Conservation (phyloP, 2,888 invertebrate species). For the Himalopsyche kuldschensis region DNA sequence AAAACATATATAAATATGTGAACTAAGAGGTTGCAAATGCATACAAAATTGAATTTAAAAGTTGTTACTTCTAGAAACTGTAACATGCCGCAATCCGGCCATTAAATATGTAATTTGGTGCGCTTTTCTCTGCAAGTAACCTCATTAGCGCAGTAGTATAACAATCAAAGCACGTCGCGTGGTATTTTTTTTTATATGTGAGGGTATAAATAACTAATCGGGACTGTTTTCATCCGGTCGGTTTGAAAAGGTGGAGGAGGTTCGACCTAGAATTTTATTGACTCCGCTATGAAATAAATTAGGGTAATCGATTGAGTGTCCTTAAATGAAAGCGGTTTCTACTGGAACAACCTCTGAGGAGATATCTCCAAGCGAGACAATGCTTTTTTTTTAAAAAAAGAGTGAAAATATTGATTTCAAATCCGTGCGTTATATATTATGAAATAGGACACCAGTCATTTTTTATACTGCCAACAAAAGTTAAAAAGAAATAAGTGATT, state of each 20-base stretch:
- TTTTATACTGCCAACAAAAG: neutral
- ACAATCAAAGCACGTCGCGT: neutral
- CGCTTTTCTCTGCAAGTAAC: neutral
- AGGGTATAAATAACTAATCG: neutral
- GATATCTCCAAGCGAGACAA: neutral
- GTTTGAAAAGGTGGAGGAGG: neutral
- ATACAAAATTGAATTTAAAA: no score
- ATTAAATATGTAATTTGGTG: neutral
- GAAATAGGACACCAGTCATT: neutral
- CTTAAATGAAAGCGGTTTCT: neutral
- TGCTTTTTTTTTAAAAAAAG: neutral
- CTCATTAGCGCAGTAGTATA: neutral
- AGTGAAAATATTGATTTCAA: neutral
- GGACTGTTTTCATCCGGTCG: neutral
- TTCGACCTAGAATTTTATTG: neutral
- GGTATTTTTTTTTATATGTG: neutral
- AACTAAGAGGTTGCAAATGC: no score
- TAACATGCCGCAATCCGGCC: no score
- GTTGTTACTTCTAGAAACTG: no score
- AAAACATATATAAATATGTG: no score
- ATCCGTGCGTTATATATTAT: neutral
- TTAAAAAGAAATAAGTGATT: neutral
- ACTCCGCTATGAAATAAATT: neutral
- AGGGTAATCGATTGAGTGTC: neutral
- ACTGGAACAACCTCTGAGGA: neutral